phyloP scores from a whole-genome alignment of 2,113 vertebrate genomes.

The Raja brachyura region DNA sequence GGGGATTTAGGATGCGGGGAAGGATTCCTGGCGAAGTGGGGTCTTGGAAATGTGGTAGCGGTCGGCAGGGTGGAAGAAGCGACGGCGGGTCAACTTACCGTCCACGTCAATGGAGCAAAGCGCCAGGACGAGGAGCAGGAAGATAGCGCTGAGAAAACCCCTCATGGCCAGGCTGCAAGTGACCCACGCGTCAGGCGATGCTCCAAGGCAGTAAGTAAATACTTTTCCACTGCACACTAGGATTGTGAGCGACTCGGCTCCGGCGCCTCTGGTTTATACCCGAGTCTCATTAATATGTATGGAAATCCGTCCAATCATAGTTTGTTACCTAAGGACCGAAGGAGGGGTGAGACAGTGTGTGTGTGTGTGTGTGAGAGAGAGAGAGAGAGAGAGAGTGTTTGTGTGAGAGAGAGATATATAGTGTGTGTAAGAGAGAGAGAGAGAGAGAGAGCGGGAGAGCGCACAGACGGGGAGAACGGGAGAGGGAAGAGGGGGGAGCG shows the following conservation, averaged over 20 bases:
- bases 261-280: conserved; percentile 12
- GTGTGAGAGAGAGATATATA: background rate
- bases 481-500: background rate
- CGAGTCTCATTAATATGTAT: conserved; percentile 89
- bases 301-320: conserved; percentile 72
- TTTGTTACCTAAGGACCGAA: conserved; percentile 45
- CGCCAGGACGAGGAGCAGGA: conserved; percentile 75
- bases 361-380: too few species aligned
- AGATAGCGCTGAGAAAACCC: conserved; percentile 65
- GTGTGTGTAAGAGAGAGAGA: too few species aligned
- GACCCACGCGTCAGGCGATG: background rate
- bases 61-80: background rate
- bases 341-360: background rate
- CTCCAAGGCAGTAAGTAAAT: background rate
- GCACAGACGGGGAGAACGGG: background rate
- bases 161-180: conserved; percentile 63
- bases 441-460: too few species aligned
- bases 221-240: background rate
- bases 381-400: too few species aligned
- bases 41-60: background rate
- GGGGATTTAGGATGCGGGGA: too few species aligned
- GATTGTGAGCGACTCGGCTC: background rate
- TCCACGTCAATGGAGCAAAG: conserved; percentile 72
- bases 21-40: too few species aligned
- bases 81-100: conserved; percentile 60